phyloP scores from a whole-genome alignment of 2,888 invertebrate species.

The Parthenolecanium corni region DNA sequence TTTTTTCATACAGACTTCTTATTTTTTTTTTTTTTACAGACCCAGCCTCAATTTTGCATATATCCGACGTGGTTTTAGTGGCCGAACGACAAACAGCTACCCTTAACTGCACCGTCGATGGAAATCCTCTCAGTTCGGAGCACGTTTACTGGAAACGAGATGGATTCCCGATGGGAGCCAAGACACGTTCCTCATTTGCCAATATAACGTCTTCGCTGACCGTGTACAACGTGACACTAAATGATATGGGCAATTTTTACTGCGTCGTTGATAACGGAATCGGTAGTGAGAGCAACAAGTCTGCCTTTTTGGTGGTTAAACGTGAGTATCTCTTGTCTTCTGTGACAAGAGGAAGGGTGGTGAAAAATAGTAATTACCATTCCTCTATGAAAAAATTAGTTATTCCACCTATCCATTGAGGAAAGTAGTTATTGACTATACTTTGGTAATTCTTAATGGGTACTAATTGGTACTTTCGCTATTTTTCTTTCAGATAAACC shows the following conservation, averaged over 20 bases:
- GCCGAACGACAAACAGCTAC: conserved; percentile 68
- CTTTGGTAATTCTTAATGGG: too few species aligned
- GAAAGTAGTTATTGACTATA: too few species aligned
- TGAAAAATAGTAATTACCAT: too few species aligned
- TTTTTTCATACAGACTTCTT: too few species aligned
- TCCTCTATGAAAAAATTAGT: too few species aligned
- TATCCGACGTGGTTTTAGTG: conserved; percentile 60
- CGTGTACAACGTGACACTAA: conserved; percentile 62
- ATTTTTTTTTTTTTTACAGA: conserved; percentile 44
- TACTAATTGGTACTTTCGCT: too few species aligned
- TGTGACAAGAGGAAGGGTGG: too few species aligned
- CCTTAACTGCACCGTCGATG: conserved; percentile 72
- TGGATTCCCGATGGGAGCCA: conserved; percentile 53
- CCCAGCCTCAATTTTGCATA: conserved; percentile 66
- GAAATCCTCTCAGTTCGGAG: conserved; percentile 70
- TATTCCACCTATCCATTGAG: too few species aligned
- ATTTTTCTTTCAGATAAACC: conserved; percentile 55
- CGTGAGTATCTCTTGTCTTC: too few species aligned
- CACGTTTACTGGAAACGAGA: conserved; percentile 74
- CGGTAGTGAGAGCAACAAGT: conserved; percentile 59
- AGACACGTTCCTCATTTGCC: conserved; percentile 58
- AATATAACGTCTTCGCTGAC: conserved; percentile 66
- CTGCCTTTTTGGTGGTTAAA: conserved; percentile 75
- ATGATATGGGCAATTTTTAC: conserved; percentile 76
- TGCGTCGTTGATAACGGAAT: conserved; percentile 88